Base-by-base conservation (phyloP, 2,113 vertebrate genomes). In the Daubentonia madagascariensis region DNA sequence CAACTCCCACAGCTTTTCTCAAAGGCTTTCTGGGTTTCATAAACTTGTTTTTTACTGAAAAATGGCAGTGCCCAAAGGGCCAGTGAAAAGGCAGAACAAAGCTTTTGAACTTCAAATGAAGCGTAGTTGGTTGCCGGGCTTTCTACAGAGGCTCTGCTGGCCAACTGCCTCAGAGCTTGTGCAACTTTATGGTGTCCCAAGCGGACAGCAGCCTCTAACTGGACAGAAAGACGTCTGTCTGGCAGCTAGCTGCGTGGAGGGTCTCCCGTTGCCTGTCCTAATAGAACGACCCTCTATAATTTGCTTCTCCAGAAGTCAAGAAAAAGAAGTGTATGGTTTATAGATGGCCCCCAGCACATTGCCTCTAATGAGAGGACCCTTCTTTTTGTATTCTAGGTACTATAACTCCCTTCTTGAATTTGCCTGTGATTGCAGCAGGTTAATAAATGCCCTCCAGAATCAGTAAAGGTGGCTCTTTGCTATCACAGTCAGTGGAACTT, bases 11-110 rank as follows among this genome's bases (percentile, higher is more conserved):
- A 81, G 81, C 85, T 73, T 85, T 96, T 78, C n/a, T 73, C 50
- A 83, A 20, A 95, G 70, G 10, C 52, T 70, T 79, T 86, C 81
- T 91, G 45, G 67, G 11, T 91, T 97, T 68, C 92, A 54, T 78
- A 85, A 16, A 83, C 37, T 83, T 65, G 59, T 72, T 96, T 83
- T 80, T 67, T 20, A 61, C 59, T 88, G n/a, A 67, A 67, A 90
- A 79, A 94, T 84, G 85, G 20, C 40, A 70, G 32, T 88, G 48
- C 72, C 85, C 88, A 75, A 65, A 61, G 52, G 91, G 61, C 75
- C 85, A 59, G 1, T 85, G 96, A 89, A 93, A 95, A 90, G 14
- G 48, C n/a, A 6, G n/a, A 97, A 85, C 63, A 92, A 91, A 90
- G 85, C 90, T 73, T 94, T 94, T 79, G 76, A 91, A 85, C 93